phyloP scores from a whole-genome alignment of 1,140 invertebrate genomes.

The Drosophila yakuba region DNA sequence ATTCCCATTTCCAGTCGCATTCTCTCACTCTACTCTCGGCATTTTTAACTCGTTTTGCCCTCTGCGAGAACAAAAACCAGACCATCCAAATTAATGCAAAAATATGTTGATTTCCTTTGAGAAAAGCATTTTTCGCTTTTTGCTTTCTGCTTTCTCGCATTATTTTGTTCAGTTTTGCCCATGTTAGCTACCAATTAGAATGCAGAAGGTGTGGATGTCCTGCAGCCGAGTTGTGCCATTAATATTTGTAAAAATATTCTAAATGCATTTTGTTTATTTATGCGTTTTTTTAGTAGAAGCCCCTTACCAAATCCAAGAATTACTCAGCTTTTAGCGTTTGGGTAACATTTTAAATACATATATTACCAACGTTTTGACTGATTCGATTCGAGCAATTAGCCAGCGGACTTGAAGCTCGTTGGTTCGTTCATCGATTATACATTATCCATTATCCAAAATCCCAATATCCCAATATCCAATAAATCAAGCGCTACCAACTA shows the following conservation, averaged over 20 bases:
- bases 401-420: neutral
- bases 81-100: slow-evolving; percentile 70
- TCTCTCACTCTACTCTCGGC: neutral
- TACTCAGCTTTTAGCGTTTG: too few relatives aligned
- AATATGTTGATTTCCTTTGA: slow-evolving; percentile 77
- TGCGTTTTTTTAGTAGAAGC: too few relatives aligned
- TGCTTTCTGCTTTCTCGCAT: neutral
- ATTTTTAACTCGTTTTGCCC: slow-evolving; percentile 59
- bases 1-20: neutral
- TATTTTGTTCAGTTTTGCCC: neutral
- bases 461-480: slow-evolving; percentile 12
- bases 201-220: neutral
- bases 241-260: too few relatives aligned
- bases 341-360: too few relatives aligned
- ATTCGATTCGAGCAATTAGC: slow-evolving; percentile 7
- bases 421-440: too few relatives aligned
- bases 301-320: too few relatives aligned
- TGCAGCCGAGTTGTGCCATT: too few relatives aligned
- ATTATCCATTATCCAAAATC: too few relatives aligned
- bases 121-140: slow-evolving; percentile 4
- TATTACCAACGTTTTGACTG: neutral
- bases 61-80: neutral
- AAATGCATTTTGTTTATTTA: too few relatives aligned
- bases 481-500: neutral
- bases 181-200: slow-evolving; percentile 14